These are phyloP conservation scores for Notospermus geniculatus DNA, from an alignment of 1,140 invertebrate genomes.

Conservation along the genomic window DNA sequence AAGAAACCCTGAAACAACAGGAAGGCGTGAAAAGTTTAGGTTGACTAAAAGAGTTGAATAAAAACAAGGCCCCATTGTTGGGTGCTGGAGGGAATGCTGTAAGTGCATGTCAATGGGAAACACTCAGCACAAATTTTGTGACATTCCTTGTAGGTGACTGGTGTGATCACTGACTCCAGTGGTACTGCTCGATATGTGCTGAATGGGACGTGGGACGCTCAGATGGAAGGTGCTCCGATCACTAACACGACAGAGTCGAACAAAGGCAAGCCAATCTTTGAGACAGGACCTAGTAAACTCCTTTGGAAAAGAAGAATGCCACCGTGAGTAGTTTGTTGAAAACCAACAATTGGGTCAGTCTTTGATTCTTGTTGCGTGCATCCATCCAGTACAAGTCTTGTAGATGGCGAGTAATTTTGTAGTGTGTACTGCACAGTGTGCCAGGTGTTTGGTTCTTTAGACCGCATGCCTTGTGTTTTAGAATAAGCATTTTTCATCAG, in stretches of 20 bases:
- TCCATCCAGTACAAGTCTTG: too few species aligned
- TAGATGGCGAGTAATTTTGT: too few species aligned
- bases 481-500: too few species aligned
- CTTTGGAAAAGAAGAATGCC: slow-evolving; percentile 83
- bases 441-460: too few species aligned
- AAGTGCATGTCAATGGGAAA: background rate
- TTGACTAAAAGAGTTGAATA: too few species aligned
- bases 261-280: slow-evolving; percentile 81
- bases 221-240: slow-evolving; percentile 91
- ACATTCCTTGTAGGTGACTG: slow-evolving; percentile 63
- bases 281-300: slow-evolving; percentile 78
- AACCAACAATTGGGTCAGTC: background rate
- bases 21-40: too few species aligned
- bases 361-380: background rate
- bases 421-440: too few species aligned
- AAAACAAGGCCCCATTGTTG: too few species aligned
- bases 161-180: slow-evolving; percentile 65
- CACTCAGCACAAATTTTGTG: background rate
- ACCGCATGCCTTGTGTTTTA: too few species aligned
- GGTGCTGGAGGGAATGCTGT: background rate
- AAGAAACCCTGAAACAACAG: background rate
- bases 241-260: slow-evolving; percentile 66
- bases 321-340: slow-evolving; percentile 55
- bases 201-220: slow-evolving; percentile 91
- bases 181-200: slow-evolving; percentile 74